These are phyloP conservation scores for Nannospalax galili DNA, from an alignment of 2,113 vertebrate genomes.

Conservation along the genomic window DNA sequence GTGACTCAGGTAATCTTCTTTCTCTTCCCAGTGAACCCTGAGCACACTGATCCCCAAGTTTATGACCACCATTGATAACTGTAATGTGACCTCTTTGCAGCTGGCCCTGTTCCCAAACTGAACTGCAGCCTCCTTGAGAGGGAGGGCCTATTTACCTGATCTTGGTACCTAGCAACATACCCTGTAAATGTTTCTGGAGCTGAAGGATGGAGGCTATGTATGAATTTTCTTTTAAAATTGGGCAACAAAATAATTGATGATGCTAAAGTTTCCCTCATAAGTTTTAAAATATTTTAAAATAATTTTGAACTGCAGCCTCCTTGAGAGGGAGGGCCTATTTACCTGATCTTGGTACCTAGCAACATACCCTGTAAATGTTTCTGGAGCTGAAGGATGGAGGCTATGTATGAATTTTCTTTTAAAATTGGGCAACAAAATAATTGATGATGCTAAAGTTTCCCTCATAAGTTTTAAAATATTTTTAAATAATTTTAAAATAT, in stretches of 20 bases:
- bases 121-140: neutral
- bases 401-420: neutral
- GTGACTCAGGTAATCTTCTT: neutral
- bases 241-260: neutral
- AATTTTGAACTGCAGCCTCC: neutral
- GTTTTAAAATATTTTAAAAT: neutral
- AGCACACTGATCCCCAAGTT: neutral
- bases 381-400: neutral
- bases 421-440: neutral
- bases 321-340: neutral
- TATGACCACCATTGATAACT: neutral
- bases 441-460: slow-evolving; percentile 32
- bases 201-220: neutral
- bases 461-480: neutral
- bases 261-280: slow-evolving; percentile 29
- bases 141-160: neutral
- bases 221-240: neutral
- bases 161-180: neutral
- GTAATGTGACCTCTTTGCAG: neutral
- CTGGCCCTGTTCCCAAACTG: neutral
- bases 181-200: neutral
- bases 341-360: neutral
- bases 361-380: neutral
- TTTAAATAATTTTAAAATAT: no score
- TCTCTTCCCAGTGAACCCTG: neutral